A percentile compares a stretch with the other conserved stretches of the same genome.
Conservation (phyloP, 2,113 vertebrate species). For the Lepisosteus osseus region DNA sequence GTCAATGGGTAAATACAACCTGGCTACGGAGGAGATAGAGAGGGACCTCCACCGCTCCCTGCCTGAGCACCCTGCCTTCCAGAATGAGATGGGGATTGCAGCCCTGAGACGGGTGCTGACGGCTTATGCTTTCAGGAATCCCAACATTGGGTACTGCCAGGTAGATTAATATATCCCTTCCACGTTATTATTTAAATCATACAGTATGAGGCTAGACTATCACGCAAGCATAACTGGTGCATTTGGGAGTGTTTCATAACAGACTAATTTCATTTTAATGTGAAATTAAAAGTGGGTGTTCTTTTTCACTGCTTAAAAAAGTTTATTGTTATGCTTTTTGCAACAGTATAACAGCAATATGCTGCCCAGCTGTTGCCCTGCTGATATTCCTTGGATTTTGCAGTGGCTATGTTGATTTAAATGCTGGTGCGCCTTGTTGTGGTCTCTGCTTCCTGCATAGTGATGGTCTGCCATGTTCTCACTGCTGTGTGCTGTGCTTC, state of each 20-base stretch:
- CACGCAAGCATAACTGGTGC: no score
- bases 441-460: not conserved
- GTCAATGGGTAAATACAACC: constrained; percentile 94
- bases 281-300: no score
- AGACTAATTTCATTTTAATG: no score
- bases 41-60: constrained; percentile 94
- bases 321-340: no score
- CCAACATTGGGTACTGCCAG: constrained; percentile 98
- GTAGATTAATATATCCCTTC: constrained; percentile 47
- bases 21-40: constrained; percentile 97
- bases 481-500: constrained; percentile 3
- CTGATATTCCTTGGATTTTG: no score
- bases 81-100: constrained; percentile 97
- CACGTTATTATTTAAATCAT: no score
- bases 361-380: no score
- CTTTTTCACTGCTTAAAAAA: no score
- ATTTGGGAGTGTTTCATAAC: no score
- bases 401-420: no score
- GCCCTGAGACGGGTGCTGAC: constrained; percentile 91
- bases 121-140: constrained; percentile 94
- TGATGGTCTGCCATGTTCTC: not conserved
- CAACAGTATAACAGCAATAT: no score
- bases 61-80: constrained; percentile 94
- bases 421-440: not conserved
- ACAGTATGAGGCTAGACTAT: no score